Conservation (phyloP, 1,140 invertebrate species). For the Drosophila varians region DNA sequence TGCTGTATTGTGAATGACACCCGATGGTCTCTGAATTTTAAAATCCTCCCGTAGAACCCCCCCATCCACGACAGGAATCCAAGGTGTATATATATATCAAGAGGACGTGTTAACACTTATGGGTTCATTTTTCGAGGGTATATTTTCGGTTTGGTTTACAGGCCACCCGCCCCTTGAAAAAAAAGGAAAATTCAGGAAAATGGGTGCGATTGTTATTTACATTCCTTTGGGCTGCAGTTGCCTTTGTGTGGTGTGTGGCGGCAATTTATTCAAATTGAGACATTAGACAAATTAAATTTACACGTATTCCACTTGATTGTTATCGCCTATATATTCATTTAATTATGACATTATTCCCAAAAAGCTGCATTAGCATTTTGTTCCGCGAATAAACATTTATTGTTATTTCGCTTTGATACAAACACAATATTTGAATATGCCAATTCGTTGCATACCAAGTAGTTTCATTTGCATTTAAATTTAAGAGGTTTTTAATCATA, state of each 20-base stretch:
- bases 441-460: background rate
- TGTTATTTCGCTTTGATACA: slow-evolving; percentile 37
- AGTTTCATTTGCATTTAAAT: background rate
- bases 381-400: slow-evolving; percentile 57
- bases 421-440: background rate
- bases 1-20: slow-evolving; percentile 66
- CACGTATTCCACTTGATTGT: slow-evolving; percentile 81
- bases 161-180: background rate
- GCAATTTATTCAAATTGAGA: slow-evolving; percentile 82
- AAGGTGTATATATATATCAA: slow-evolving; percentile 25
- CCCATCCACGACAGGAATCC: slow-evolving; percentile 18
- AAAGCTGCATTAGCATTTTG: slow-evolving; percentile 53
- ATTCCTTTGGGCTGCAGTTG: slow-evolving; percentile 47
- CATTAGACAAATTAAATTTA: slow-evolving; percentile 83
- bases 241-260: slow-evolving; percentile 51
- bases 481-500: no score
- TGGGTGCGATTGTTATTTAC: slow-evolving; percentile 58
- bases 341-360: slow-evolving; percentile 60
- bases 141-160: slow-evolving; percentile 35
- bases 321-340: slow-evolving; percentile 72
- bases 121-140: slow-evolving; percentile 42
- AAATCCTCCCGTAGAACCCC: slow-evolving; percentile 41
- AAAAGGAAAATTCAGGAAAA: slow-evolving; percentile 7
- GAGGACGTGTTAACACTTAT: slow-evolving; percentile 61
- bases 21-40: slow-evolving; percentile 75